Evolutionary conservation across 2,113 vertebrate species (phyloP).

Genomic region (Prietella phreatophila): DNA sequence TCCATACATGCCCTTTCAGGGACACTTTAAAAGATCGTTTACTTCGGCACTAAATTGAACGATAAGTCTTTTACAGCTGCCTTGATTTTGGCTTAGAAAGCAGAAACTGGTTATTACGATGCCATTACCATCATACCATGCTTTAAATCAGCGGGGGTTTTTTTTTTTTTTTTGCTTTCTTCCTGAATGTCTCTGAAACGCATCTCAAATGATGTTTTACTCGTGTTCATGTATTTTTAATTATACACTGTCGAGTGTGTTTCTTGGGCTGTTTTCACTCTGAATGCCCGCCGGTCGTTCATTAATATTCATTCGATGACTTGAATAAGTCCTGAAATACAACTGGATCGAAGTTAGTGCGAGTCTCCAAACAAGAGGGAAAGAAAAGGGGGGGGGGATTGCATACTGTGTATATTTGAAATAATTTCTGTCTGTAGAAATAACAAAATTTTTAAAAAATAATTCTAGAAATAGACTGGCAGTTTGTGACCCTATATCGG

Average conservation of each 20-base stretch:
- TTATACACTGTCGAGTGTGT: background rate
- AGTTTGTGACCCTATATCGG: background rate
- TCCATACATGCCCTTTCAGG: slow-evolving; percentile 17
- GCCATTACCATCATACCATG: no score
- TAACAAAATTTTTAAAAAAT: background rate
- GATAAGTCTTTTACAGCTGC: background rate
- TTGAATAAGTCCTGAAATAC: background rate
- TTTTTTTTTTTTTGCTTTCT: background rate
- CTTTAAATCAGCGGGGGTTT: background rate
- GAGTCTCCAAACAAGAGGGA: background rate
- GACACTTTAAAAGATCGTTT: background rate
- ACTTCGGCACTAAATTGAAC: background rate
- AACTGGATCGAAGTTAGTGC: background rate
- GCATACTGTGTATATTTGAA: background rate
- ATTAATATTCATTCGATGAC: slow-evolving; percentile 17
- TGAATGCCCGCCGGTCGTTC: background rate
- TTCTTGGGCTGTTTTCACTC: background rate
- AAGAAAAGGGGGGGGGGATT: background rate
- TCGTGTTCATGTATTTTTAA: slow-evolving; percentile 11
- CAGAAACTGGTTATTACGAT: background rate
- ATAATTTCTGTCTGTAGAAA: background rate
- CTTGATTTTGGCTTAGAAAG: slow-evolving; percentile 1
- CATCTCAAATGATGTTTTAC: background rate
- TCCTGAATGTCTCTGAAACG: background rate
- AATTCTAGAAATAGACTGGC: background rate